Conservation (phyloP, 2,888 invertebrate genomes). For the Parasteatoda lunata region DNA sequence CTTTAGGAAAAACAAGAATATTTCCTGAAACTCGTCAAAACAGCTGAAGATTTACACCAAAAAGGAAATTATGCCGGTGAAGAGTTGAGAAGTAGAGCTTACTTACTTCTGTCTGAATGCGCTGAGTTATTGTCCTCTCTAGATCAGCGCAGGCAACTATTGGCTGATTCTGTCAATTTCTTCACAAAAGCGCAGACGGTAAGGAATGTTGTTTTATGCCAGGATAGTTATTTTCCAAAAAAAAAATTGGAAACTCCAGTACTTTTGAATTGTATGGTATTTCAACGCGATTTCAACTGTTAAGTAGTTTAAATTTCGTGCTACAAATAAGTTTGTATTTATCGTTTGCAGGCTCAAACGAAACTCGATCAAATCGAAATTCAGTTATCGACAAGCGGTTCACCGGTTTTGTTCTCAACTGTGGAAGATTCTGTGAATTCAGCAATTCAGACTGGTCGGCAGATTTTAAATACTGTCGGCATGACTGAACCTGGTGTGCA, state of each 20-base stretch:
- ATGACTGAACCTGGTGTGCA: slow-evolving; percentile 80
- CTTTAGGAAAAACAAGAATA: slow-evolving; percentile 82
- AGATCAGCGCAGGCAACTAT: slow-evolving; percentile 81
- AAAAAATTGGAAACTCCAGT: too few species aligned
- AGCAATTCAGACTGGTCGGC: slow-evolving; percentile 83
- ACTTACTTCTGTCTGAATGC: slow-evolving; percentile 80
- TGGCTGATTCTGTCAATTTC: slow-evolving; percentile 82
- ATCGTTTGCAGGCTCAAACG: slow-evolving; percentile 79
- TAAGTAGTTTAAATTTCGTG: too few species aligned
- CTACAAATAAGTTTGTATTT: too few species aligned
- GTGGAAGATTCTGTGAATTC: slow-evolving; percentile 81
- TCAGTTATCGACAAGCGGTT: slow-evolving; percentile 76
- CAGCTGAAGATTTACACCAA: slow-evolving; percentile 84
- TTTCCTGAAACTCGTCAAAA: slow-evolving; percentile 84
- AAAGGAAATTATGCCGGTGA: slow-evolving; percentile 83
- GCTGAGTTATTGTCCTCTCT: slow-evolving; percentile 83
- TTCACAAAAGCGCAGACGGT: slow-evolving; percentile 82
- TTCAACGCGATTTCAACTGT: too few species aligned
- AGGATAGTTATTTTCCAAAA: too few species aligned
- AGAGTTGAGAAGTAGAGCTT: slow-evolving; percentile 79
- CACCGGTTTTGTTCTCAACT: slow-evolving; percentile 79
- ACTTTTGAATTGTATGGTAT: too few species aligned
- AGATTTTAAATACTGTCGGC: slow-evolving; percentile 81
- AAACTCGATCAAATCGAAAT: slow-evolving; percentile 85
- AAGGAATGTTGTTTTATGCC: slow-evolving; percentile 56